Percentiles rank a stretch among this genome's conserved stretches.
These are phyloP conservation scores for Schizopygopsis pylzovi DNA, from an alignment of 2,797 vertebrate genomes.

Conservation along the genomic window DNA sequence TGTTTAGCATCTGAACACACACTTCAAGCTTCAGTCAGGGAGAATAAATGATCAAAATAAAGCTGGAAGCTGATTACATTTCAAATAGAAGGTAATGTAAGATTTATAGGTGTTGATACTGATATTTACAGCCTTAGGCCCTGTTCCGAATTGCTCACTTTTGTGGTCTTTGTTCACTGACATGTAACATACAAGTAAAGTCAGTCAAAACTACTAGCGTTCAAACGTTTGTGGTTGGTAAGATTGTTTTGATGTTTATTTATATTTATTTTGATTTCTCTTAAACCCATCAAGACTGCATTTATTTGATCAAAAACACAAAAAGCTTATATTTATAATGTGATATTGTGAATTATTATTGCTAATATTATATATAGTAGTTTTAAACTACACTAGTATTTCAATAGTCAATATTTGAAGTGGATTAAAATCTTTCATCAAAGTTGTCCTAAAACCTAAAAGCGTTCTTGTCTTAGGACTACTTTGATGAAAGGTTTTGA, in stretches of 20 bases:
- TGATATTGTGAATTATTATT: too few species aligned
- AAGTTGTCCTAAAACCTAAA: too few species aligned
- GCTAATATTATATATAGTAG: too few species aligned
- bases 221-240: not conserved
- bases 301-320: not conserved
- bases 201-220: not conserved
- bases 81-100: not conserved
- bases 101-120: not conserved
- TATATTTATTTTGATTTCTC: not conserved
- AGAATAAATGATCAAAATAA: constrained; percentile 10
- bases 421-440: too few species aligned
- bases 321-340: too few species aligned
- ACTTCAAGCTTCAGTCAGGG: not conserved
- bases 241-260: not conserved
- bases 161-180: not conserved
- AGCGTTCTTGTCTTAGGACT: too few species aligned
- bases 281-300: not conserved
- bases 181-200: not conserved
- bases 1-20: constrained; percentile 29
- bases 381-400: too few species aligned
- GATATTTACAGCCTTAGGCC: not conserved
- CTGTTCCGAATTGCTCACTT: not conserved
- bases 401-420: too few species aligned
- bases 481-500: too few species aligned
- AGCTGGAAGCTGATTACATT: not conserved